Conservation (phyloP, 2,797 vertebrate genomes). For the Etheostoma nigrum region DNA sequence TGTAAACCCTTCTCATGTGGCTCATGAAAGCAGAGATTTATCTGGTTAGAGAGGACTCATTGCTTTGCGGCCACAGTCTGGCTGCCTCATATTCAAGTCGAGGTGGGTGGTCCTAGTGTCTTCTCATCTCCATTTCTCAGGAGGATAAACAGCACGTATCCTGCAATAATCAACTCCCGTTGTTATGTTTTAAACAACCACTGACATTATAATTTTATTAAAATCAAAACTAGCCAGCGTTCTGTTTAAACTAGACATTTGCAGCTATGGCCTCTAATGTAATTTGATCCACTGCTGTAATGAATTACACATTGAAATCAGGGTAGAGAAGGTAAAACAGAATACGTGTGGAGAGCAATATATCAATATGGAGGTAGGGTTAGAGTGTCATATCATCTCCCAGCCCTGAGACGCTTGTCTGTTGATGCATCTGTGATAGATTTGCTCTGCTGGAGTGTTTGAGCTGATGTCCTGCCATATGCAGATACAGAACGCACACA, state of each 20-base stretch:
- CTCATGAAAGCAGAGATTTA: constrained; percentile 86
- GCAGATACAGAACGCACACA: constrained; percentile 37
- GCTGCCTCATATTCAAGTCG: constrained; percentile 68
- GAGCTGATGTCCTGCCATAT: constrained; percentile 57
- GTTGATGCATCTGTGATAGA: constrained; percentile 63
- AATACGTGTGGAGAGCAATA: constrained; percentile 42
- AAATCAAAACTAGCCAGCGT: constrained; percentile 36
- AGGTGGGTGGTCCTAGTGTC: constrained; percentile 82
- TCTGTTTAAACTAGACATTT: constrained; percentile 40
- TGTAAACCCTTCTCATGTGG: constrained; percentile 85
- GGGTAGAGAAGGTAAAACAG: constrained; percentile 59
- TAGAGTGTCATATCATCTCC: constrained; percentile 40
- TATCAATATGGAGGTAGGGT: constrained; percentile 43
- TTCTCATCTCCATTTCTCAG: constrained; percentile 57
- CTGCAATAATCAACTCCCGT: constrained; percentile 52
- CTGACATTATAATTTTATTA: constrained; percentile 62
- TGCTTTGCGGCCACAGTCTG: constrained; percentile 73
- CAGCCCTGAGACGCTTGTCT: constrained; percentile 48
- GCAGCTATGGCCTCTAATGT: constrained; percentile 25
- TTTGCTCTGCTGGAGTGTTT: constrained; percentile 64
- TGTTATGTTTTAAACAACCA: constrained; percentile 58
- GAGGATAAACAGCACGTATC: constrained; percentile 68
- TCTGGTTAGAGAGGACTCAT: constrained; percentile 82
- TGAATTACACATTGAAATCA: constrained; percentile 48
- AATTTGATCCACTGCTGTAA: constrained; percentile 46